These are phyloP conservation scores for Orthosia gothica DNA, from an alignment of 2,888 invertebrate species.

Conservation along the genomic window DNA sequence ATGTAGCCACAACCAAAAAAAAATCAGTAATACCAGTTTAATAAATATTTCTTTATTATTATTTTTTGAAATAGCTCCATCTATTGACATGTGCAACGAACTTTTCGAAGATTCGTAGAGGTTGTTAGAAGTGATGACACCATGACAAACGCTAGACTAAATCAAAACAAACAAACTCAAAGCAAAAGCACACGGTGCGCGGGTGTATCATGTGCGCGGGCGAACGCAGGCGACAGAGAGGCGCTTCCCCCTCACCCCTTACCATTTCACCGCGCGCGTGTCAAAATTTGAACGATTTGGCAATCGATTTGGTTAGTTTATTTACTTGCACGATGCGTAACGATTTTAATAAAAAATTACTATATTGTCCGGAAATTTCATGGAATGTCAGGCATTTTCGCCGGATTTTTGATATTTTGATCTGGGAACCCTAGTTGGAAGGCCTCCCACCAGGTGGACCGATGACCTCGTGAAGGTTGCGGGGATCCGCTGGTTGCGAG, in stretches of 20 bases:
- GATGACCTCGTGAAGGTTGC: too few relatives aligned
- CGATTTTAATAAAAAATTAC: slow-evolving; percentile 1
- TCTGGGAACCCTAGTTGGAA: background rate
- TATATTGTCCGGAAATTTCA: too few relatives aligned
- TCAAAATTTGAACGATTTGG: slow-evolving; percentile 10
- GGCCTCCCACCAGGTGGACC: too few relatives aligned
- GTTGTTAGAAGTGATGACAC: too few relatives aligned
- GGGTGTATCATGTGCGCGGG: slow-evolving; percentile 1
- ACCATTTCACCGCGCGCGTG: slow-evolving; percentile 7
- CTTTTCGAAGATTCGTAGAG: too few relatives aligned
- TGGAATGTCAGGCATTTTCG: slow-evolving; percentile 2
- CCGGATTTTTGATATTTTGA: slow-evolving; percentile 15
- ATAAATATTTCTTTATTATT: too few relatives aligned
- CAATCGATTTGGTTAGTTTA: slow-evolving; percentile 16
- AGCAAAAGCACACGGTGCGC: slow-evolving; percentile 4
- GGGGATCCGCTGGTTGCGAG: too few relatives aligned
- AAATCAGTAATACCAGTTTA: too few relatives aligned
- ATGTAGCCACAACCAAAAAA: too few relatives aligned
- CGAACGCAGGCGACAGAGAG: slow-evolving; percentile 4
- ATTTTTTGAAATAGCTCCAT: too few relatives aligned
- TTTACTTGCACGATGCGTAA: slow-evolving; percentile 5
- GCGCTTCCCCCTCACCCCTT: slow-evolving; percentile 4
- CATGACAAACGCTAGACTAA: background rate
- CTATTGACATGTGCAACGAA: too few relatives aligned
- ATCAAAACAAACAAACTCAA: slow-evolving; percentile 16